A percentile compares a stretch with the other conserved stretches of the same genome.
phyloP scores from a whole-genome alignment of 2,113 vertebrate genomes.

The Colaptes auratus region DNA sequence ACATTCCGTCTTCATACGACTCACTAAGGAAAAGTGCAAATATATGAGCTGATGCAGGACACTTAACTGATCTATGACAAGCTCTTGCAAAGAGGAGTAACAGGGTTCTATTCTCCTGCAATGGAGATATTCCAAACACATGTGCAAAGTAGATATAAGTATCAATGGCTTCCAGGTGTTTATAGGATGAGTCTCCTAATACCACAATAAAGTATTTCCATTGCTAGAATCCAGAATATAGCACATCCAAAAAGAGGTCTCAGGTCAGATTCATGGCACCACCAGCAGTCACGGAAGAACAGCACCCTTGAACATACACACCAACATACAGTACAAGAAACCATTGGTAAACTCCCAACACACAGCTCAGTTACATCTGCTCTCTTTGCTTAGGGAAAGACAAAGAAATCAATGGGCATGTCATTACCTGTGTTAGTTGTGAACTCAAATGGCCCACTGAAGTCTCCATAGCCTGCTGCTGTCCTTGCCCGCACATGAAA shows the following conservation, averaged over 20 bases:
- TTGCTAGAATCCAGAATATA: background rate
- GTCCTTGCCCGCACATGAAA: slow-evolving; percentile 96
- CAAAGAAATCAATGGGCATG: background rate
- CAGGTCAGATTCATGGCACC: background rate
- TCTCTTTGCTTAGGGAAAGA: background rate
- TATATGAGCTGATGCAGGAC: background rate
- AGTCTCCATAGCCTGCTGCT: slow-evolving; percentile 94
- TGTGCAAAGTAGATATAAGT: background rate
- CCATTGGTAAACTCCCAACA: accelerated
- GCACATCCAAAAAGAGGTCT: background rate
- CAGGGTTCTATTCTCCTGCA: background rate
- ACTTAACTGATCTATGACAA: background rate
- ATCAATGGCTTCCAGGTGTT: background rate
- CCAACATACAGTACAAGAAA: background rate
- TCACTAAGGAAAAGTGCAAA: background rate
- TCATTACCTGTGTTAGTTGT: slow-evolving; percentile 93
- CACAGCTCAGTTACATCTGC: background rate
- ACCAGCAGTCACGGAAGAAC: background rate
- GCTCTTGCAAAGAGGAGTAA: background rate
- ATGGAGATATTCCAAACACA: background rate
- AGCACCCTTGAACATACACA: background rate
- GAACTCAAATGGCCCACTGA: slow-evolving; percentile 94
- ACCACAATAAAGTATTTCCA: background rate
- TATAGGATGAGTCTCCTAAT: background rate
- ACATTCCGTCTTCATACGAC: background rate